Evolutionary conservation across 1,140 invertebrate species (phyloP).

Genomic region (Drosophila triauraria): DNA sequence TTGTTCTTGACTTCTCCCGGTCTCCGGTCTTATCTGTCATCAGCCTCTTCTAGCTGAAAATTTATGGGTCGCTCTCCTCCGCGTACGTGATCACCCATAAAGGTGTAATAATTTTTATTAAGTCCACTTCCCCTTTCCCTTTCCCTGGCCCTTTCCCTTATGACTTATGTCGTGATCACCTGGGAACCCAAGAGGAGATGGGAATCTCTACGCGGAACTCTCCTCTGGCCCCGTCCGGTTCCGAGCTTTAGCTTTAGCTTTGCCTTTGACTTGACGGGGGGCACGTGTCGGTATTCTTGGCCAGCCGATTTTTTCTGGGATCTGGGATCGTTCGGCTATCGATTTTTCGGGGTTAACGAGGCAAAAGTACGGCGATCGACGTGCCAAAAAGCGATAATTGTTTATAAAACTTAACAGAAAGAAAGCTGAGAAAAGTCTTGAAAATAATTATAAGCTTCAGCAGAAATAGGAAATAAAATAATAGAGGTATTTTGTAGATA

Average conservation of each 20-base stretch:
- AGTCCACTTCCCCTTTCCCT: slow-evolving; percentile 45
- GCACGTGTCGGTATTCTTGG: slow-evolving; percentile 75
- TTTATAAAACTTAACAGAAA: background rate
- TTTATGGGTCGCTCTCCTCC: slow-evolving; percentile 64
- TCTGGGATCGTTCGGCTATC: slow-evolving; percentile 50
- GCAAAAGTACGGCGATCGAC: slow-evolving; percentile 43
- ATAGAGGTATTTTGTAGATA: no score
- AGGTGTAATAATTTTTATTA: slow-evolving; percentile 83
- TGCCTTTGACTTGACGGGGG: slow-evolving; percentile 16
- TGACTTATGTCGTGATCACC: slow-evolving; percentile 59
- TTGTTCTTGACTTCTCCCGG: slow-evolving; percentile 30
- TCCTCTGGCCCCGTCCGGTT: background rate
- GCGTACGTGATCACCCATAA: slow-evolving; percentile 81
- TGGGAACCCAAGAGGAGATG: slow-evolving; percentile 45
- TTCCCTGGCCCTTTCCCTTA: slow-evolving; percentile 35
- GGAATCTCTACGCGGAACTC: slow-evolving; percentile 75
- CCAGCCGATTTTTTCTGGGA: background rate
- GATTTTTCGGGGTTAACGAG: slow-evolving; percentile 49
- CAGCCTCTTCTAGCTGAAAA: slow-evolving; percentile 71
- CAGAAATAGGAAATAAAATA: no score
- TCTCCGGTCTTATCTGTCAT: slow-evolving; percentile 31
- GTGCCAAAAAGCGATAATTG: slow-evolving; percentile 36
- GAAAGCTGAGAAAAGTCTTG: background rate
- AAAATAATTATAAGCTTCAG: no score
- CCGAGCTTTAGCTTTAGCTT: slow-evolving; percentile 69